Conservation (phyloP, 2,113 vertebrate species). For the Oriolus oriolus region DNA sequence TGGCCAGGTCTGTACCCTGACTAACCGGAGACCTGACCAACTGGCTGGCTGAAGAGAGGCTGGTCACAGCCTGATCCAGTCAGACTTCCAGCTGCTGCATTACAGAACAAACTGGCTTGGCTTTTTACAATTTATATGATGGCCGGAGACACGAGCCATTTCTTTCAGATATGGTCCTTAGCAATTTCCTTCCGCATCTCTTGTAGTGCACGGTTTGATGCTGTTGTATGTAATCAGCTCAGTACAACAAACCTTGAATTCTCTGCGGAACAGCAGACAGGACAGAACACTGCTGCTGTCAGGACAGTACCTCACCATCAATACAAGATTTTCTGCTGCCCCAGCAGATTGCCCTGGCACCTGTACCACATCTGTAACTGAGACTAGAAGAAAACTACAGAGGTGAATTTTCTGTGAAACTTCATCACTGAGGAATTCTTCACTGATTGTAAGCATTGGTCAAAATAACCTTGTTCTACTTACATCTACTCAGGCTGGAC, state of each 20-base stretch:
- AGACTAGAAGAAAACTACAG: neutral
- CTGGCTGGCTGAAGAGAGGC: neutral
- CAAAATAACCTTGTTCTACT: neutral
- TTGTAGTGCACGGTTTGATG: neutral
- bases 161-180: neutral
- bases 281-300: neutral
- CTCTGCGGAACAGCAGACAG: neutral
- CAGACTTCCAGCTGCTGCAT: neutral
- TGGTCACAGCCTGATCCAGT: neutral
- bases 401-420: neutral
- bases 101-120: neutral
- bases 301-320: neutral
- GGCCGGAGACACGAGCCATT: neutral
- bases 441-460: neutral
- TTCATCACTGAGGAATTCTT: neutral
- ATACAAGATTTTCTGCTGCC: neutral
- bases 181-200: neutral
- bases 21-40: neutral
- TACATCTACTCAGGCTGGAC: neutral
- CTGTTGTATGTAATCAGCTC: neutral
- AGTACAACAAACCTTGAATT: neutral
- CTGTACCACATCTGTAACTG: neutral
- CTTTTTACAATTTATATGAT: neutral
- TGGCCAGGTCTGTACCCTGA: neutral
- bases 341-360: neutral